phyloP scores from a whole-genome alignment of 2,888 invertebrate species.

The Villa cingulata region DNA sequence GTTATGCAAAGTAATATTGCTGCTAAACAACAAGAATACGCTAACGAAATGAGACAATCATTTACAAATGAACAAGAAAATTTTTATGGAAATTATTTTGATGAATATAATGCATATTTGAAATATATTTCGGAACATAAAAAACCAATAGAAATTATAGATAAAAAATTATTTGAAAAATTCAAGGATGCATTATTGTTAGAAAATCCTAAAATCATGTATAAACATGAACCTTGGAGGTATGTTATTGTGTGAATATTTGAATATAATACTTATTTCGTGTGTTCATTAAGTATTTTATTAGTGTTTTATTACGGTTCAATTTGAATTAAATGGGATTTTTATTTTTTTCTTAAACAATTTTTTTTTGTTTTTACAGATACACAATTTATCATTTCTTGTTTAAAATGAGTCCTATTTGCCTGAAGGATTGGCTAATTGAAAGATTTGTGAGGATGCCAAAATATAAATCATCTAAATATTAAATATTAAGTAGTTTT shows the following conservation, averaged over 20 bases:
- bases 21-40: constrained; percentile 45
- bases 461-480: constrained; percentile 23
- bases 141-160: constrained; percentile 41
- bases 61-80: constrained; percentile 48
- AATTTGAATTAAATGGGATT: too few species aligned
- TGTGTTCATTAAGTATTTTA: too few species aligned
- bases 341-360: not conserved
- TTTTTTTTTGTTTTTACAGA: constrained; percentile 14
- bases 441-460: constrained; percentile 54
- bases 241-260: constrained; percentile 28
- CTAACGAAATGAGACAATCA: constrained; percentile 47
- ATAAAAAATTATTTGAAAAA: constrained; percentile 41
- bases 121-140: constrained; percentile 35
- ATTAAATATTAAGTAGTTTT: too few species aligned
- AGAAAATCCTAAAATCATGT: constrained; percentile 44
- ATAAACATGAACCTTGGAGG: constrained; percentile 56
- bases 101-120: constrained; percentile 46
- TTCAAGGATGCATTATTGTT: constrained; percentile 51
- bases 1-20: constrained; percentile 54
- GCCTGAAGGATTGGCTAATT: constrained; percentile 45
- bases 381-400: constrained; percentile 50
- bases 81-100: constrained; percentile 55
- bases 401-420: constrained; percentile 46
- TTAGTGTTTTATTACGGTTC: too few species aligned
- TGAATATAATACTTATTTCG: too few species aligned